These are phyloP conservation scores for Mastomys coucha DNA, from an alignment of 2,113 vertebrate species.

Conservation along the genomic window DNA sequence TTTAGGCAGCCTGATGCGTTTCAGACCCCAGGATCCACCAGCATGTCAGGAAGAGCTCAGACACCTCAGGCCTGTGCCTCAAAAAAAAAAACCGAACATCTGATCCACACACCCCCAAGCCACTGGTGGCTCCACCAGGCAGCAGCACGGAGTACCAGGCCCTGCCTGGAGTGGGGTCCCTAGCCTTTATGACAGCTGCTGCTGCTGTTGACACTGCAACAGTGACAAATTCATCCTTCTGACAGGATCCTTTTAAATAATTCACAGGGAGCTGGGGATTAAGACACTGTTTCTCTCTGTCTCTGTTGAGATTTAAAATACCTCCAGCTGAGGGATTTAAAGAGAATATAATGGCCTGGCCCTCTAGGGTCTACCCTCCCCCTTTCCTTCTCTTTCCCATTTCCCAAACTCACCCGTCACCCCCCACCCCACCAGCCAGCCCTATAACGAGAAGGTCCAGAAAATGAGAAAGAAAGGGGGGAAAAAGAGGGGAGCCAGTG, in stretches of 20 bases:
- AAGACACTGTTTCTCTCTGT: slow-evolving; percentile 80
- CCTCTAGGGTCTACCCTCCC: slow-evolving; percentile 62
- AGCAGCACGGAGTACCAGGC: slow-evolving; percentile 57
- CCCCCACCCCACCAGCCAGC: slow-evolving; percentile 67
- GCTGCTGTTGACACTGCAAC: slow-evolving; percentile 75
- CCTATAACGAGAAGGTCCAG: slow-evolving; percentile 78
- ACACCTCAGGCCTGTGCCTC: slow-evolving; percentile 25
- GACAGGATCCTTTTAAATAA: slow-evolving; percentile 86
- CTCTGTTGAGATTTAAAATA: slow-evolving; percentile 82
- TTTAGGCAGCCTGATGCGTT: background rate
- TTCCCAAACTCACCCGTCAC: slow-evolving; percentile 65
- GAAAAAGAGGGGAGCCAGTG: slow-evolving; percentile 63
- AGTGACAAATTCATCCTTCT: slow-evolving; percentile 83
- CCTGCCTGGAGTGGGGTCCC: slow-evolving; percentile 73
- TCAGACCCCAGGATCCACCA: slow-evolving; percentile 8
- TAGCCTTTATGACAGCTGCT: slow-evolving; percentile 71
- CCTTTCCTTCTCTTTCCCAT: slow-evolving; percentile 57
- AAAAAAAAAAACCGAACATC: background rate
- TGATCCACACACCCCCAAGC: background rate
- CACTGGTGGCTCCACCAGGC: slow-evolving; percentile 15
- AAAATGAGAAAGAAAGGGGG: slow-evolving; percentile 66
- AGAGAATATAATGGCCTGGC: slow-evolving; percentile 68
- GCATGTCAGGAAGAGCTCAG: background rate
- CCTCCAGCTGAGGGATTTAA: slow-evolving; percentile 77
- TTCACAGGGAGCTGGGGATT: slow-evolving; percentile 83